Evolutionary conservation across 1,140 invertebrate species (phyloP), one percentile per base, ranked within the genome.

Genomic region (Eurytemora carolleeae): DNA sequence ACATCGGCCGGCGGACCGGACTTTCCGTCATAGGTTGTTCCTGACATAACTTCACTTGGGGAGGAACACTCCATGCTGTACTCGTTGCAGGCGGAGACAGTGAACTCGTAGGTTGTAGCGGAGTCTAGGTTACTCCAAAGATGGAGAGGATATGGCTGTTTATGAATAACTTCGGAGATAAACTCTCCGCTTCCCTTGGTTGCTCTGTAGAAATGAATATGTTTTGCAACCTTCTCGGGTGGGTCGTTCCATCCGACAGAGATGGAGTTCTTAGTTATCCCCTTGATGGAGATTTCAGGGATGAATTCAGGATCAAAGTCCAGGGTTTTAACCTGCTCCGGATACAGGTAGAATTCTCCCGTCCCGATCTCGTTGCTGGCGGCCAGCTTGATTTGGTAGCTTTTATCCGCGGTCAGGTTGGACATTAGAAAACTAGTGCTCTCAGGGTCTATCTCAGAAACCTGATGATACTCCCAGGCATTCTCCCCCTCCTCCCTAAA

Each of bases 171-270:
- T 31, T 18, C 2, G 7, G 16, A 26, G 7, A 19, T 17, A 17
- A 1, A 2, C n/a, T 55, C 60, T 15, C n/a, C 61, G 16, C 22
- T 44, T 44, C 24, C 22, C 15, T 64, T 24, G 2, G 59, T 64
- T 0, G 67, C 53, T 31, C 65, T 67, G 60, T 65, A 67, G 22
- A 58, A 66, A 55, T 67, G 64, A 57, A 63, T 67, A 20, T 64
- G 65, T 0, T 66, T 63, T 18, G 62, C 24, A 1, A 62, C 17
- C 25, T 31, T 55, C 3, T 74, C 68, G 0, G 82, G 77, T 1
- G 84, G 83, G 1, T 76, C 71, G 54, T 75, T 76, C 83, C 85
- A 87, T 0, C 80, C 80, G 60, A 89, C 81, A 0, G 84, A 86
- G 24, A 87, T 83, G 0, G 84, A 84, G 21, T 79, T 80, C 1